Base-by-base conservation (phyloP, 2,888 invertebrate genomes). In the Hipparchia semele region DNA sequence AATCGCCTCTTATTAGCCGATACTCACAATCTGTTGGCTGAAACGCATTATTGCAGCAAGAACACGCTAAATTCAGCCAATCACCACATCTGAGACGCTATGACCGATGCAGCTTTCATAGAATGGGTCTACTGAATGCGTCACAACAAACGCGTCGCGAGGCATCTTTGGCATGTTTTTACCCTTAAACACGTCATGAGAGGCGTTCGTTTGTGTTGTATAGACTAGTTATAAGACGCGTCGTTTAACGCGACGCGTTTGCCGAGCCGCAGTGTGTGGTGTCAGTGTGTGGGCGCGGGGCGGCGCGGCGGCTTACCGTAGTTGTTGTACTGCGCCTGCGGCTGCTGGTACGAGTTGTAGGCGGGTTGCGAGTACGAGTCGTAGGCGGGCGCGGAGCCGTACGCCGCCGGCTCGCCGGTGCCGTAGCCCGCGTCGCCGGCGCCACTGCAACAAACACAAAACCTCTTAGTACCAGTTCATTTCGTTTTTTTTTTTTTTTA, bases 341-440 rank as follows among this genome's bases (percentile, higher is more conserved):
- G 87, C 73, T 87, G 90, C 75, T 92, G 91, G 79, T 91, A 91
- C 0, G 89, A 84, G 81, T 82, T 88, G 85, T 92, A 92, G 0
- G 90, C 76, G 9, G 91, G 88, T 75, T 92, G 92, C 1, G 89
- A 79, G 79, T 94, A 94, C 0, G 90, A 80, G 80, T 93, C 92
- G 80, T 93, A 94, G 8, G 89, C 82, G 51, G 89, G 81, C 7
- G 83, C 79, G 4, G 81, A 80, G n/a, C 88, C 88, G 78, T 92
- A 92, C 0, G 87, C 86, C 1, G 89, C 86, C 1, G 89, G 83
- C 79, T 92, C 93, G 1, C 85, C 82, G 1, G 87, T 83, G 7
- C 92, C 91, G 78, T 93, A 94, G 60, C 91, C 91, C 0, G 91
- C 90, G 76, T 92, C 93, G 0, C 92, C 93, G 0, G 91, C 92